A percentile compares a stretch with the other conserved stretches of the same genome.
Evolutionary conservation across 2,113 vertebrate genomes (phyloP).

Genomic region (Calcarius ornatus): DNA sequence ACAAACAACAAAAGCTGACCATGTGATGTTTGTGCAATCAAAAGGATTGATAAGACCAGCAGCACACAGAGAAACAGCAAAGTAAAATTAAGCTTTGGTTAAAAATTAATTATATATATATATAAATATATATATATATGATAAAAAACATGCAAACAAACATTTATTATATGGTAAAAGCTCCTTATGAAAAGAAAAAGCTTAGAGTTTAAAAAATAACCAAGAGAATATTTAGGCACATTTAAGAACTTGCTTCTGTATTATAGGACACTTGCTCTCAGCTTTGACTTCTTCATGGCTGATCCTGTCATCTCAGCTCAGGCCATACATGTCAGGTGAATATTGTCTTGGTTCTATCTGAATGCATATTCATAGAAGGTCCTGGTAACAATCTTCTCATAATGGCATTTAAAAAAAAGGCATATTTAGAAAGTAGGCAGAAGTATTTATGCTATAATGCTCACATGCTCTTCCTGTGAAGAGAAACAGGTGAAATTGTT

Average conservation of each 20-base stretch:
- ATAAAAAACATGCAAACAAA: background rate
- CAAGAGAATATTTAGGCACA: background rate
- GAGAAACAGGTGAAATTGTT: background rate
- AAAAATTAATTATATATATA: slow-evolving; percentile 22
- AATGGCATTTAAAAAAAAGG: background rate
- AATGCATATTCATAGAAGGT: background rate
- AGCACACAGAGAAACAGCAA: background rate
- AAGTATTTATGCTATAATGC: background rate
- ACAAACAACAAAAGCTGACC: background rate
- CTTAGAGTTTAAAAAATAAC: background rate
- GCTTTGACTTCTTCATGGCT: background rate
- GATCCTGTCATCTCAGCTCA: background rate
- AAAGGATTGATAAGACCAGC: background rate
- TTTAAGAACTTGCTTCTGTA: background rate
- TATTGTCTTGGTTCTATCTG: background rate
- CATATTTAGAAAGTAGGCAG: background rate
- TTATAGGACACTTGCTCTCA: background rate
- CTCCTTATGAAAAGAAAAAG: background rate
- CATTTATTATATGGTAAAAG: background rate
- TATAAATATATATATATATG: background rate
- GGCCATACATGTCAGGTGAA: background rate
- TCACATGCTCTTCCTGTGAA: background rate
- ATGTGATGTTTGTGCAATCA: background rate
- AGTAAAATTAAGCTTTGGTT: slow-evolving; percentile 20
- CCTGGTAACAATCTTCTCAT: background rate